Conservation (phyloP, 2,888 invertebrate genomes). For the Trichacis sp. region DNA sequence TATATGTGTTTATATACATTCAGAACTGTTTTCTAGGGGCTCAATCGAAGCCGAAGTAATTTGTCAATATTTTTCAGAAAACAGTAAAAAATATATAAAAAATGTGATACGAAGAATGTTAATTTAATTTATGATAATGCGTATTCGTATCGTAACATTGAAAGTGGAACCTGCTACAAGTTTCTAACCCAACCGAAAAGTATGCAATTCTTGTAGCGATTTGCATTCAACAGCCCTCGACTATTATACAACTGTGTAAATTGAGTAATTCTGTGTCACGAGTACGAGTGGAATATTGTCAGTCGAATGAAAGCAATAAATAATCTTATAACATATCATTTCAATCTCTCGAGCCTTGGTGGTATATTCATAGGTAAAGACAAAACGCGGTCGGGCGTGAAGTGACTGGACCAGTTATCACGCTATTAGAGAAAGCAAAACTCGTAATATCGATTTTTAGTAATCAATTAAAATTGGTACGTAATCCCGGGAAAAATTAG, state of each 20-base stretch:
- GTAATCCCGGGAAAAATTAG: neutral
- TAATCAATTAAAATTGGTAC: neutral
- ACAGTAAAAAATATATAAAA: too few relatives aligned
- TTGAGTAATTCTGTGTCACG: constrained; percentile 1
- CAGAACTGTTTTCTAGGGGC: too few relatives aligned
- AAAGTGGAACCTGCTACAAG: neutral
- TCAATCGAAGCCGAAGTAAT: neutral
- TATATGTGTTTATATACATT: too few relatives aligned
- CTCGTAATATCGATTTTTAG: neutral
- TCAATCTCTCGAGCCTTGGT: neutral
- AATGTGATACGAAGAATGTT: neutral
- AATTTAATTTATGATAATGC: neutral
- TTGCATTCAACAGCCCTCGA: neutral
- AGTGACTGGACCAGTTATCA: neutral
- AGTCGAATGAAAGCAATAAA: neutral
- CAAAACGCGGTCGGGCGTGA: neutral
- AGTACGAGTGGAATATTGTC: neutral
- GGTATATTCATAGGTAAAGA: neutral
- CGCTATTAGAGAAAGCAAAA: neutral
- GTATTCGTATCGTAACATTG: neutral
- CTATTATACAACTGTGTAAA: neutral
- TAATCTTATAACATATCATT: neutral
- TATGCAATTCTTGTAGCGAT: neutral
- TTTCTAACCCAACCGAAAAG: neutral
- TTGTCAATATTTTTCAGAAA: neutral